These are phyloP conservation scores for Seladonia tumulorum DNA, from an alignment of 2,888 invertebrate genomes.

Conservation along the genomic window DNA sequence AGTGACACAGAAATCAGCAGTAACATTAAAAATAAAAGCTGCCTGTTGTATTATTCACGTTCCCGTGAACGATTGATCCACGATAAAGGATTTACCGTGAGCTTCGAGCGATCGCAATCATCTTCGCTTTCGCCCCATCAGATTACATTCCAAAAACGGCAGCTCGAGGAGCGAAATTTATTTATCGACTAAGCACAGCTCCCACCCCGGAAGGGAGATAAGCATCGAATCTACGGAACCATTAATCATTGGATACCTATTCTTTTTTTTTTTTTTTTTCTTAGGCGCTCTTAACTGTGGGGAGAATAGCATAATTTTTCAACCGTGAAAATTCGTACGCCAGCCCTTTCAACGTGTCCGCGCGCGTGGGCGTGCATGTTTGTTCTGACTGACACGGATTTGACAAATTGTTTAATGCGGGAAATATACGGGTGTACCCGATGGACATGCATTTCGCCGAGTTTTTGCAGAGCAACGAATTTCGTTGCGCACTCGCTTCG, in stretches of 20 bases:
- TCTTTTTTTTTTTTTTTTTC: conserved; percentile 41
- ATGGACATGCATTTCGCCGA: conserved; percentile 29
- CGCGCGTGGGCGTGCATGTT: conserved; percentile 8
- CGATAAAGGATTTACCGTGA: conserved; percentile 44
- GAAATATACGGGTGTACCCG: neutral
- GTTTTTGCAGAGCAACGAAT: neutral
- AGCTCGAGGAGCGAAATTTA: conserved; percentile 63
- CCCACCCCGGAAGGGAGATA: conserved; percentile 26
- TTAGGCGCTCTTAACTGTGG: conserved; percentile 29
- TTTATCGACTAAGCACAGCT: conserved; percentile 54
- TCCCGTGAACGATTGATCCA: neutral
- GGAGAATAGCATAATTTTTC: conserved; percentile 62
- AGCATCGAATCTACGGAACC: conserved; percentile 53
- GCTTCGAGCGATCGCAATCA: conserved; percentile 60
- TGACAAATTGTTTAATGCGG: conserved; percentile 53
- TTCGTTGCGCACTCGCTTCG: neutral
- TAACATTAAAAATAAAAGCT: neutral
- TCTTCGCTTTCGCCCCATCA: conserved; percentile 54
- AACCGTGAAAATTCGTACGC: conserved; percentile 44
- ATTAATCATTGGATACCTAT: conserved; percentile 65
- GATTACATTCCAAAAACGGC: conserved; percentile 56
- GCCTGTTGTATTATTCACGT: neutral
- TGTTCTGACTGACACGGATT: conserved; percentile 36
- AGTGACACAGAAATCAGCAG: neutral
- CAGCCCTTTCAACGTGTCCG: conserved; percentile 8